Percentiles rank a stretch among this genome's conserved stretches.
phyloP scores from a whole-genome alignment of 92 coral and sea anemone species.

The Meandrina meandrites region DNA sequence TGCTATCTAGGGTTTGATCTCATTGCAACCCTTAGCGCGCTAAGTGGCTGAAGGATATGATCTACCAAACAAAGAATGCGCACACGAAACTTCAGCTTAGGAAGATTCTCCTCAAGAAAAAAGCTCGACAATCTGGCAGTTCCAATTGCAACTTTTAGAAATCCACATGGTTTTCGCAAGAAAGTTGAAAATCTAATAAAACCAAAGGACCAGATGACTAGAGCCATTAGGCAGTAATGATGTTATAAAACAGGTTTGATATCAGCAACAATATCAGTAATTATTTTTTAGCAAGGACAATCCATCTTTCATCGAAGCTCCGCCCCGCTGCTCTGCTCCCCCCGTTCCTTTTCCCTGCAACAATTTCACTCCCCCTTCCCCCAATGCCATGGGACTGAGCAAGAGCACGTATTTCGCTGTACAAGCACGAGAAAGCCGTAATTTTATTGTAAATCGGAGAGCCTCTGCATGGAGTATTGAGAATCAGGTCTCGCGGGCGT shows the following conservation, averaged over 20 bases:
- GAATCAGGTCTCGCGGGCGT: no score
- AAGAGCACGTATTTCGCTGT: not conserved
- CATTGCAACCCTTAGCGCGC: not conserved
- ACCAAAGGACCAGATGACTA: no score
- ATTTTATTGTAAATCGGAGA: no score
- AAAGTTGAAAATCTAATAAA: no score
- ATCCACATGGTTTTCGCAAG: no score
- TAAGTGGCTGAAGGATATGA: not conserved
- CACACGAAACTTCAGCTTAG: not conserved
- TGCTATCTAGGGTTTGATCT: not conserved
- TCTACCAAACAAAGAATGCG: not conserved
- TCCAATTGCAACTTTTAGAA: not conserved
- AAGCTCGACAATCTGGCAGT: not conserved
- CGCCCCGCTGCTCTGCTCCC: not conserved
- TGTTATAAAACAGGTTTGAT: not conserved
- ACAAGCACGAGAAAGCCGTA: not conserved
- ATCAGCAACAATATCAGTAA: conserved; percentile 19
- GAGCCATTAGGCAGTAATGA: no score
- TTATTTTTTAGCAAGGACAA: not conserved
- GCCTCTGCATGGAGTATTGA: not conserved
- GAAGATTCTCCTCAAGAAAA: not conserved
- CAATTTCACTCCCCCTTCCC: no score
- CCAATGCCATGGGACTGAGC: not conserved
- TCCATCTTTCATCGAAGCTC: not conserved
- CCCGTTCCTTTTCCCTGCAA: no score